A percentile compares a stretch with the other conserved stretches of the same genome.
Conservation (phyloP, 2,113 vertebrate genomes). For the Clinocottus analis region DNA sequence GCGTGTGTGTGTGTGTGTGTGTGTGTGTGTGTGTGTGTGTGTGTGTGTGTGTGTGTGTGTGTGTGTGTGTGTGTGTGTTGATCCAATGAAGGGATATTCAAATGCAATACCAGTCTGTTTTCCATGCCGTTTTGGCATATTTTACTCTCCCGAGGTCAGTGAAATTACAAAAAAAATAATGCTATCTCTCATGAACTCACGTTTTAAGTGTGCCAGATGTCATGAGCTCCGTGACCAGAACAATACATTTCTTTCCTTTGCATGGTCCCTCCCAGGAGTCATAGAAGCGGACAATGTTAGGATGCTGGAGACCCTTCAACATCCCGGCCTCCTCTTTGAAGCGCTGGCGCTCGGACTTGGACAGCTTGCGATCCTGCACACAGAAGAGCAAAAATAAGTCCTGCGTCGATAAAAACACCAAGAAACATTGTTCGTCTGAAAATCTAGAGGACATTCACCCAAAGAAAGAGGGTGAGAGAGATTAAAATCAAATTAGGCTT, state of each 20-base stretch:
- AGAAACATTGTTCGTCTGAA: neutral
- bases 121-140: neutral
- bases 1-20: neutral
- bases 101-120: neutral
- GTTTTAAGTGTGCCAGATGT: conserved; percentile 99
- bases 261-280: conserved; percentile 98
- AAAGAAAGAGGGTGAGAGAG: conserved; percentile 18
- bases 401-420: neutral
- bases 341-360: conserved; percentile 95
- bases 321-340: conserved; percentile 99
- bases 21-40: neutral
- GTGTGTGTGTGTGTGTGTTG: neutral
- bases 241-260: conserved; percentile 98
- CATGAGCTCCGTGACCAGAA: conserved; percentile 98
- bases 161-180: neutral
- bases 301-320: conserved; percentile 98
- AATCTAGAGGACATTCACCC: neutral
- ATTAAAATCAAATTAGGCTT: conserved; percentile 32
- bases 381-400: conserved; percentile 23
- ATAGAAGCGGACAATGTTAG: conserved; percentile 99
- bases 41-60: neutral
- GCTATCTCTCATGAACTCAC: conserved; percentile 83
- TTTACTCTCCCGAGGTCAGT: neutral
- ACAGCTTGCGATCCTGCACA: conserved; percentile 94
- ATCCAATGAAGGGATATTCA: neutral